Base-by-base conservation (phyloP, 2,797 vertebrate genomes). In the Microtus obscurus region DNA sequence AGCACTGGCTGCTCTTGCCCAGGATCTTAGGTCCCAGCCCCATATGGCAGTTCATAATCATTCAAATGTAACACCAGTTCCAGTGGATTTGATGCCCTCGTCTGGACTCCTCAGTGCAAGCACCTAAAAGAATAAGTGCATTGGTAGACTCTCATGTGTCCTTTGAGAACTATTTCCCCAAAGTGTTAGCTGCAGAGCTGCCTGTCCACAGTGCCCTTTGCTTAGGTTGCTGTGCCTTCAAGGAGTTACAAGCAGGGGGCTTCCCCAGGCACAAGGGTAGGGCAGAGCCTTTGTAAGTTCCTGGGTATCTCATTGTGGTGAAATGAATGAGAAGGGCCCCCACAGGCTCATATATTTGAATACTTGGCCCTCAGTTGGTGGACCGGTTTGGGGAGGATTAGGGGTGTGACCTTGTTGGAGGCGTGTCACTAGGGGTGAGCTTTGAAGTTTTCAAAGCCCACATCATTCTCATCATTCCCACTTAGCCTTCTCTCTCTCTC, bases 121-220 rank as follows among this genome's bases (percentile, higher is more conserved):
- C 34, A 69, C 21, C 11, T 82, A 12, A 45, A 82, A 82, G 14
- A 61, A 69, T 21, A 87, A 74, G 69, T 74, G 27, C 25, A 17
- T 4, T 56, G 67, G n/a, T 37, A 40, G 77, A 74, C 37, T 2
- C 17, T 40, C 0, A 4, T 0, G 31, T 5, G 0, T 27, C 71
- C 56, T 14, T 19, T 69, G 8, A 65, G 83, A n/a, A 56, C 9
- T 6, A 45, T 48, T 43, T 51, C 23, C 65, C 1, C 69, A 45
- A 29, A 34, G 40, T 4, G 1, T 23, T 1, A 67, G 29, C 53
- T 31, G 53, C 17, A 69, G 8, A 5, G 43, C 14, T 5, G 69
- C 9, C 76, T 1, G 6, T 59, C 59, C 25, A 1, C 29, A 0
- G 23, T 10, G 3, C 40, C 51, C 51, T 17, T 0, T 0, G 73